Conservation (phyloP, 1,140 invertebrate species). For the Pygmarrhopalites habei region DNA sequence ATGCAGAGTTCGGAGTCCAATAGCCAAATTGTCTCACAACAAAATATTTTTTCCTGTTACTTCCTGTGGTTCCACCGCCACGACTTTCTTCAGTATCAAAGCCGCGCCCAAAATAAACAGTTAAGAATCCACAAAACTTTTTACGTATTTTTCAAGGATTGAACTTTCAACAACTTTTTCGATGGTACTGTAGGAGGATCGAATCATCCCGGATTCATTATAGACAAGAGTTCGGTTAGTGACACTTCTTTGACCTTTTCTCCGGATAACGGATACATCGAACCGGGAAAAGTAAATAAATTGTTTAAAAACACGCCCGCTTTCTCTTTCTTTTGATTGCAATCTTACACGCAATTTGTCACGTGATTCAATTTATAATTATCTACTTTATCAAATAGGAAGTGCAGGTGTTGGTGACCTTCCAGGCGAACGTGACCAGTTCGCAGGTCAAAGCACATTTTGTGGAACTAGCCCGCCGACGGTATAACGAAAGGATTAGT, state of each 20-base stretch:
- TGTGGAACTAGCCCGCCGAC: neutral
- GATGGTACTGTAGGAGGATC: no score
- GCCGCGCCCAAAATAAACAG: neutral
- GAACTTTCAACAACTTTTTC: neutral
- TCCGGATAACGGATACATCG: no score
- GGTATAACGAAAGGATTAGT: neutral
- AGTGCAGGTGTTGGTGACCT: slow-evolving; percentile 1
- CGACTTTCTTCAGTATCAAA: neutral
- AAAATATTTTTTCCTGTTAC: slow-evolving; percentile 10
- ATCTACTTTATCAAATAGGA: no score
- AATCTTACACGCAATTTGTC: no score
- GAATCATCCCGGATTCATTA: no score
- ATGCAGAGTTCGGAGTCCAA: neutral
- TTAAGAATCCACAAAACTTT: neutral
- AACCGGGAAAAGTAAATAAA: slow-evolving; percentile 20
- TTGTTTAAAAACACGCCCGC: no score
- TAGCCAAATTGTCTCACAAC: neutral
- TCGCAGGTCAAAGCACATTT: neutral
- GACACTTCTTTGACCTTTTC: no score
- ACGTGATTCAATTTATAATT: no score
- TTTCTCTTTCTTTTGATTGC: no score
- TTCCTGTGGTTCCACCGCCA: slow-evolving; percentile 3
- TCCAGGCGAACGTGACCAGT: neutral
- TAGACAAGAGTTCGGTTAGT: no score
- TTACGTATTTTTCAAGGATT: neutral